Percentiles rank a stretch among this genome's conserved stretches.
These are phyloP conservation scores for Caretta caretta DNA, from an alignment of 2,113 vertebrate genomes.

Conservation along the genomic window DNA sequence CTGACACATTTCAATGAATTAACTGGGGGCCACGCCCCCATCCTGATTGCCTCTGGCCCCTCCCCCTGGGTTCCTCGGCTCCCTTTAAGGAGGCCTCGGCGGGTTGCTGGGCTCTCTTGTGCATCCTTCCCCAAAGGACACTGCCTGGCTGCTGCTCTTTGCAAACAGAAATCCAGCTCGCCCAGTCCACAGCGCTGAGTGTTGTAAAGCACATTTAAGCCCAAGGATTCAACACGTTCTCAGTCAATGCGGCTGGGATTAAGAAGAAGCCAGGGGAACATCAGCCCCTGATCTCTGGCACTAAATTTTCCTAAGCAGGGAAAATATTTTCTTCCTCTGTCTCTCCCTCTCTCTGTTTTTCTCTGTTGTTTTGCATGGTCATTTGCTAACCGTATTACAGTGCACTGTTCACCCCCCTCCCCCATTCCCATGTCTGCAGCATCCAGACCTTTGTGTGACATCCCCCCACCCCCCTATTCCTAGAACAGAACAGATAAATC, in stretches of 20 bases:
- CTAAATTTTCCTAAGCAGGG: not conserved
- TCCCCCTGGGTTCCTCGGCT: constrained; percentile 51
- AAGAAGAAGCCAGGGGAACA: not conserved
- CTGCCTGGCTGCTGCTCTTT: not conserved
- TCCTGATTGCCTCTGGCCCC: constrained; percentile 62
- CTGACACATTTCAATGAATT: constrained; percentile 97
- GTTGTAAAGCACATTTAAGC: not conserved
- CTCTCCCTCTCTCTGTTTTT: not conserved
- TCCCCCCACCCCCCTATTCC: not conserved
- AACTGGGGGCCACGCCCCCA: constrained; percentile 88
- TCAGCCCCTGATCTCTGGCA: not conserved
- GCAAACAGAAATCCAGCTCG: not conserved
- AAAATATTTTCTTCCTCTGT: not conserved
- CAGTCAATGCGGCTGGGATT: not conserved
- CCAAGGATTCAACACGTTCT: not conserved
- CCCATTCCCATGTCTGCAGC: not conserved
- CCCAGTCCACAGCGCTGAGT: not conserved
- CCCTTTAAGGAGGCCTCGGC: constrained; percentile 69
- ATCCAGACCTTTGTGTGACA: not conserved
- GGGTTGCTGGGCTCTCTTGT: not conserved
- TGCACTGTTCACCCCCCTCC: not conserved
- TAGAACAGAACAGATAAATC: not conserved
- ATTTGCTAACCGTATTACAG: not conserved
- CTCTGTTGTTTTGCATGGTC: not conserved
- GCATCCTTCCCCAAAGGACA: not conserved